Base-by-base conservation (phyloP, 2,888 invertebrate species). In the Apoda limacodes region DNA sequence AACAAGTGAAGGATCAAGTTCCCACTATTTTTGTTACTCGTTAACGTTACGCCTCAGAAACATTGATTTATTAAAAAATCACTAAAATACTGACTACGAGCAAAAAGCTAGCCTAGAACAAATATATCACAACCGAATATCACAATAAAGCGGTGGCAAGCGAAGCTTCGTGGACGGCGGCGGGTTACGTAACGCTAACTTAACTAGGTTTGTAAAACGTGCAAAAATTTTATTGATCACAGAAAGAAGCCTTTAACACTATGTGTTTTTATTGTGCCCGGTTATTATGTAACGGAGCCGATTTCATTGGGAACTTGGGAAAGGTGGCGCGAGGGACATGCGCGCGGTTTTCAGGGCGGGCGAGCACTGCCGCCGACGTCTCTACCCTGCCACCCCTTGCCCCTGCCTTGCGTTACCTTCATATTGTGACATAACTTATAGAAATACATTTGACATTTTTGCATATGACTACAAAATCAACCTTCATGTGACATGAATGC, bases 61-160 rank as follows among this genome's bases (percentile, higher is more conserved):
- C n/a, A n/a, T n/a, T n/a, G n/a, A n/a, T n/a, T n/a, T n/a, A n/a
- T n/a, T n/a, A n/a, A n/a, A n/a, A n/a, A n/a, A n/a, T n/a, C n/a
- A n/a, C n/a, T n/a, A n/a, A n/a, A n/a, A 17, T 17, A 31, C 35
- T 30, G 34, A 59, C 68, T 72, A 76, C 52, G 56, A 65, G 72
- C 78, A 65, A 71, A 57, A 75, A 71, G 76, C 78, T 57, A 55
- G 75, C 72, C 70, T 78, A 74, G 51, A 56, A 67, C 45, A 51
- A 60, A 59, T 65, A n/a, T n/a, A 78, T 80, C 80, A 80, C 80
- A 80, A 80, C 80, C 80, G 65, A 69, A 65, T 78, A 78, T 78
- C 80, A 78, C 78, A 78, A 66, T 55, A 7, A 69, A 72, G 76
- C 74, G 52, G 66, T 70, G 68, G 72, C 74, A 72, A 76, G 78